Base-by-base conservation (phyloP, 2,797 vertebrate genomes). In the Arnoldichthys spilopterus region DNA sequence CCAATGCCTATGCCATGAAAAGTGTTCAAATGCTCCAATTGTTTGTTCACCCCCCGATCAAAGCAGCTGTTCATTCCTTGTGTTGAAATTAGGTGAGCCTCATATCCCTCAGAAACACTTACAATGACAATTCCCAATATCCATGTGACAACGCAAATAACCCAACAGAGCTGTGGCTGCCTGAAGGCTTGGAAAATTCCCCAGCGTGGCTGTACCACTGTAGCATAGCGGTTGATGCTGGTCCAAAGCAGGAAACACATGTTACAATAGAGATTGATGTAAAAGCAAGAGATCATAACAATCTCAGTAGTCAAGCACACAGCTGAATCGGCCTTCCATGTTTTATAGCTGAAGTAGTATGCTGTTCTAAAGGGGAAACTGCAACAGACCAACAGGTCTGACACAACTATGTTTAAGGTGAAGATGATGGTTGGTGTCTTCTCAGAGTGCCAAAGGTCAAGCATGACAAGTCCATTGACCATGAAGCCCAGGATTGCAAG, bases 181-280 rank as follows among this genome's bases (percentile, higher is more conserved):
- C 72, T 82, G 64, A 84, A 85, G 16, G 74, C 22, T 11, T 40
- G 30, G 28, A 85, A 32, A 6, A 85, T 9, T 1, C 15, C 18
- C 1, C 69, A 34, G n/a, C 12, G 28, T 9, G 78, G 85, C 58
- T 63, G 77, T 30, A 82, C 76, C 54, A 85, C 83, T 6, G 80
- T 85, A 24, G 64, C 79, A 5, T 82, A 87, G 32, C 83, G 78
- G 62, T 81, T 87, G 51, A 87, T 82, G 76, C 85, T 81, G 26
- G 56, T 84, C 82, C 82, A 85, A 64, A 86, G 53, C 30, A 86
- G 72, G 26, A 86, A 87, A 40, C 67, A 71, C 77, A 86, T 85
- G 43, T 85, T 86, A 26, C 80, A 84, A 15, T 83, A 84, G 47
- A 87, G 53, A 70, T 84, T 86, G 34, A 85, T 74, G 67, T 86